Evolutionary conservation across 2,888 invertebrate genomes (phyloP).

Genomic region (Scotopteryx bipunctaria): DNA sequence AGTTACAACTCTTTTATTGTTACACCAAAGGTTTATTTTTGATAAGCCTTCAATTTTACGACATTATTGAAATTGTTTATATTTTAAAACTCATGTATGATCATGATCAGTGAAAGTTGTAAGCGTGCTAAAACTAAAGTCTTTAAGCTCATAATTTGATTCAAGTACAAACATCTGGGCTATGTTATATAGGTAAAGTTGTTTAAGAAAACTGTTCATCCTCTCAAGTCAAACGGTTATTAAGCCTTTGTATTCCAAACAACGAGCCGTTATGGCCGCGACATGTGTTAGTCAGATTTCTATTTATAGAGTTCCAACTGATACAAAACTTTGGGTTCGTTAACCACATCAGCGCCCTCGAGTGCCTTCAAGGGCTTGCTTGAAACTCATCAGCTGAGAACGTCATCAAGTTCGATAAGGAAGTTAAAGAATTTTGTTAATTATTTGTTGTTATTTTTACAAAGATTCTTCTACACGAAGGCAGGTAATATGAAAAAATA

Average conservation of each 20-base stretch:
- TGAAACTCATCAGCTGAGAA: slow-evolving; percentile 23
- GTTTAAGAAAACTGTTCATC: slow-evolving; percentile 13
- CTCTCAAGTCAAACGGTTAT: slow-evolving; percentile 20
- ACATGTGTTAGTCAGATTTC: slow-evolving; percentile 67
- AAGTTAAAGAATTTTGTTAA: no score
- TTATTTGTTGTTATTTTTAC: no score
- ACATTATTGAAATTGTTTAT: slow-evolving; percentile 1
- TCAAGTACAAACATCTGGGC: background rate
- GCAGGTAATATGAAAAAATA: no score
- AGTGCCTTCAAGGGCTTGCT: slow-evolving; percentile 24
- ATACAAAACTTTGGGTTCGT: slow-evolving; percentile 66
- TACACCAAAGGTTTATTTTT: slow-evolving; percentile 14
- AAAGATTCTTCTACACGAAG: no score
- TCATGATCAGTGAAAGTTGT: background rate
- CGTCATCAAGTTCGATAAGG: slow-evolving; percentile 2
- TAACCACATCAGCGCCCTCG: slow-evolving; percentile 48
- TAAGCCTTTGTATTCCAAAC: slow-evolving; percentile 48
- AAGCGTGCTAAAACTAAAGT: no score
- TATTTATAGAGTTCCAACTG: slow-evolving; percentile 63
- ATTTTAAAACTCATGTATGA: background rate
- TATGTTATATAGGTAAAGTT: background rate
- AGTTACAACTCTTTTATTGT: slow-evolving; percentile 32
- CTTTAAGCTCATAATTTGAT: background rate
- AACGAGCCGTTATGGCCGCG: slow-evolving; percentile 52
- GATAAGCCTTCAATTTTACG: slow-evolving; percentile 7